Base-by-base conservation (phyloP, 2,888 invertebrate genomes). In the Cancer borealis region DNA sequence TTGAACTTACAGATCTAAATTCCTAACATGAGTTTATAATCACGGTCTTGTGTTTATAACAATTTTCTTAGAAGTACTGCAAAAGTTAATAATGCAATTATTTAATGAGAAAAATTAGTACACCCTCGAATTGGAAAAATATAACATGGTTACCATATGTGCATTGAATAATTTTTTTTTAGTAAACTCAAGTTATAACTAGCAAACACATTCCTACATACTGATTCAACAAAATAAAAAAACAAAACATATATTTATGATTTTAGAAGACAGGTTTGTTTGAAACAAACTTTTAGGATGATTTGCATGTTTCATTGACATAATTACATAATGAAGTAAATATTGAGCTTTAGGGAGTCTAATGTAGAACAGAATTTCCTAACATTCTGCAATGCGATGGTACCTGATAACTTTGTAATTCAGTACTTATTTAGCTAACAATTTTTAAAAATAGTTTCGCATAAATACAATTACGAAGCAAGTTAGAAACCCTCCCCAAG, bases 1-100 rank as follows among this genome's bases (percentile, higher is more conserved):
- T n/a, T 73, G 73, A 73, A 73, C 26, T 21, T 73, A 26, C 73
- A 73, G 26, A 73, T 73, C 73, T 73, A n/a, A 73, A 73, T 73
- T 73, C 26, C 26, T 26, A 73, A 73, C 73, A 26, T 21, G 8
- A 60, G 60, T 10, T 10, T 73, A 26, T 73, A 26, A 73, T 26
- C 8, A 26, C 26, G 21, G n/a, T 73, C 73, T 73, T 26, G 73
- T 73, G 26, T 73, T 73, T 73, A 8, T 26, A 30, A 17, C 10
- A 8, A 84, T 10, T 10, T 84, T 39, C 4, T 84, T 66, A 21
- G 5, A 39, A 84, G 39, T 39, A 30, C 12, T 14, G 17, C 17
- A 84, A 39, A 84, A 84, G 14, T 39, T 84, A 10, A 39, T 84
- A 39, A 84, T n/a, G 17, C 30, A 30, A 30, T 30, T 84, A 26